phyloP scores from a whole-genome alignment of 2,797 vertebrate species.

The Melanogrammus aeglefinus region DNA sequence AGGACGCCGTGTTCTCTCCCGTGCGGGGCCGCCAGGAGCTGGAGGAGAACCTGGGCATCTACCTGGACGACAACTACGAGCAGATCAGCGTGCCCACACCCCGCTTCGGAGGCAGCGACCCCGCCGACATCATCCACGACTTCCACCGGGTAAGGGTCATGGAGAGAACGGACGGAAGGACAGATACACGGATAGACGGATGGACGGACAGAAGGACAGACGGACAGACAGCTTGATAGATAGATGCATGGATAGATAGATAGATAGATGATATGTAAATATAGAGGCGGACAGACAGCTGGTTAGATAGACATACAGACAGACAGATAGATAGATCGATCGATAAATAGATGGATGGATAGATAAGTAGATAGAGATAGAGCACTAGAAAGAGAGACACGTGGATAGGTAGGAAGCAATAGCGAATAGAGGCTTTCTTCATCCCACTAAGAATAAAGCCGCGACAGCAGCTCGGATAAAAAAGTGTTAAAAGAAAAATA shows the following conservation, averaged over 20 bases:
- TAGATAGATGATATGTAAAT: no score
- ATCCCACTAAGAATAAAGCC: not conserved
- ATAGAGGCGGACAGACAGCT: no score
- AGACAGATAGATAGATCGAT: no score
- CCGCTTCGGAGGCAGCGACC: slow-evolving; percentile 86
- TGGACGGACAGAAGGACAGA: no score
- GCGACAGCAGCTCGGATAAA: not conserved
- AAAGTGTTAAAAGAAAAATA: not conserved
- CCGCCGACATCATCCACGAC: slow-evolving; percentile 93
- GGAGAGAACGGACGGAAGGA: not conserved
- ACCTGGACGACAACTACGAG: slow-evolving; percentile 88
- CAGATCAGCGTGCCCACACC: slow-evolving; percentile 89
- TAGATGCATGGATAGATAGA: no score
- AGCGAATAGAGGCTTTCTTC: not conserved
- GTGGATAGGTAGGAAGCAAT: no score
- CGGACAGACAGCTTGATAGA: no score
- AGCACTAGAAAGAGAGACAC: no score
- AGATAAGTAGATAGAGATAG: no score
- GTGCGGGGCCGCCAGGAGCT: slow-evolving; percentile 80
- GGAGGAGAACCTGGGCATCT: slow-evolving; percentile 90
- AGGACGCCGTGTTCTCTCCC: slow-evolving; percentile 84
- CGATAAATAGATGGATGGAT: no score
- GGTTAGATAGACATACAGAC: no score
- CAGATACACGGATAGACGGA: no score
- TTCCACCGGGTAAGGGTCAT: slow-evolving; percentile 85